phyloP scores from a whole-genome alignment of 2,797 vertebrate species.

The Carapus acus region DNA sequence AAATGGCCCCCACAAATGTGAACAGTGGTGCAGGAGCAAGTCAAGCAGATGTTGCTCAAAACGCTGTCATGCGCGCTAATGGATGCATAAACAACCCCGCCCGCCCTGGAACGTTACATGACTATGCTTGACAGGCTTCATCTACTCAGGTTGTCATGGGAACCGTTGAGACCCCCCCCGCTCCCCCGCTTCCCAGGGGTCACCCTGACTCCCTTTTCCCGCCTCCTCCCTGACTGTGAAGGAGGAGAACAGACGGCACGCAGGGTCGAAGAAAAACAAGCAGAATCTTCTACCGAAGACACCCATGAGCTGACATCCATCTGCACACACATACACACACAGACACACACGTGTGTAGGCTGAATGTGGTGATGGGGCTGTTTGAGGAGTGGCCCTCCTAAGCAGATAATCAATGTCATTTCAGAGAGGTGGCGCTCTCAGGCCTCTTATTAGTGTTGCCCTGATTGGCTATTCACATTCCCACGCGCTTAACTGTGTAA shows the following conservation, averaged over 20 bases:
- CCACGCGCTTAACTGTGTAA: slow-evolving; percentile 57
- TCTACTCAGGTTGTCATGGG: slow-evolving; percentile 86
- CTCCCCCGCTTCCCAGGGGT: slow-evolving; percentile 80
- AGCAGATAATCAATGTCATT: slow-evolving; percentile 64
- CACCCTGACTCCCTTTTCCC: slow-evolving; percentile 70
- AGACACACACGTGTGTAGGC: slow-evolving; percentile 48
- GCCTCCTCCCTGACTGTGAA: slow-evolving; percentile 35
- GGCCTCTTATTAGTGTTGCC: slow-evolving; percentile 57
- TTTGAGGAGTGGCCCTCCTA: slow-evolving; percentile 61
- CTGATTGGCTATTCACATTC: slow-evolving; percentile 51
- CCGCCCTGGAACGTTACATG: slow-evolving; percentile 80
- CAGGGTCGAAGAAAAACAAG: too few relatives aligned
- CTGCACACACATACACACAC: too few relatives aligned
- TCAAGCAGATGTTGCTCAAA: too few relatives aligned
- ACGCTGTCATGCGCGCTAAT: too few relatives aligned
- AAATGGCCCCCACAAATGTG: too few relatives aligned
- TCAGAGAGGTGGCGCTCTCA: slow-evolving; percentile 48
- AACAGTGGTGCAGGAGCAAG: too few relatives aligned
- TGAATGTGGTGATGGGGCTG: slow-evolving; percentile 58
- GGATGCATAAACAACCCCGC: slow-evolving; percentile 35
- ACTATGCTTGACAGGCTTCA: slow-evolving; percentile 82
- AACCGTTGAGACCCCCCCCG: slow-evolving; percentile 78
- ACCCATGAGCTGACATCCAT: too few relatives aligned
- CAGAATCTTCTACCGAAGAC: slow-evolving; percentile 30
- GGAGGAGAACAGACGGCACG: too few relatives aligned